These are phyloP conservation scores for Leuciscus waleckii DNA, from an alignment of 2,797 vertebrate species.

Conservation along the genomic window DNA sequence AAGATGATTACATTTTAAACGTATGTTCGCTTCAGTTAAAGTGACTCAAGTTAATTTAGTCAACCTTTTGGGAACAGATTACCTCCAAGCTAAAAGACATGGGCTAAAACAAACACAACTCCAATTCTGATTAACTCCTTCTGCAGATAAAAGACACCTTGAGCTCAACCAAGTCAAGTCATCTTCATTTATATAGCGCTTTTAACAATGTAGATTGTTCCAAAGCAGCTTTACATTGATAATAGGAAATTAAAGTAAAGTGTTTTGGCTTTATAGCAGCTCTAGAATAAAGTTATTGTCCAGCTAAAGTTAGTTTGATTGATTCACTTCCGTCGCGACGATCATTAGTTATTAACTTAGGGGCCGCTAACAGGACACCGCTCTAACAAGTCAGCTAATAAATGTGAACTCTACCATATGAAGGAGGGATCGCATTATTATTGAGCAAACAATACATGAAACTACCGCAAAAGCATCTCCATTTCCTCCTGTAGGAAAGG, in stretches of 20 bases:
- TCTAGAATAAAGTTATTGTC: too few species aligned
- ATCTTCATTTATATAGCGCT: too few species aligned
- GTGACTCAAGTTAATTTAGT: background rate
- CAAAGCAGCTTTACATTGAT: too few species aligned
- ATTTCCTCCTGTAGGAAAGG: slow-evolving; percentile 12
- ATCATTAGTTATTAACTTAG: too few species aligned
- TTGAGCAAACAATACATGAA: slow-evolving; percentile 12
- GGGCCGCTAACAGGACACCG: too few species aligned
- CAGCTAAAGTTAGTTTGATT: too few species aligned
- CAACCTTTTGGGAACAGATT: background rate
- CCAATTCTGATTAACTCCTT: background rate
- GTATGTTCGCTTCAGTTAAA: background rate
- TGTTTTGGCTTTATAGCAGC: too few species aligned
- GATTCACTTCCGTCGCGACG: too few species aligned
- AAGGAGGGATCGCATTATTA: slow-evolving; percentile 7
- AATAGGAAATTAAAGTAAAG: too few species aligned
- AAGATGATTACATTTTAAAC: background rate
- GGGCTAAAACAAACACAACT: background rate
- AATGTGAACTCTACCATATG: background rate
- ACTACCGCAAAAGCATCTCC: slow-evolving; percentile 23
- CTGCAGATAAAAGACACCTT: background rate
- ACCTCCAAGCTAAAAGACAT: background rate
- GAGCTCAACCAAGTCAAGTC: background rate
- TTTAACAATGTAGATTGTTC: too few species aligned
- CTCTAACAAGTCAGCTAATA: background rate